Evolutionary conservation across 2,797 vertebrate species (phyloP), one percentile per base, ranked within the genome.

Genomic region (Amniataba percoides): DNA sequence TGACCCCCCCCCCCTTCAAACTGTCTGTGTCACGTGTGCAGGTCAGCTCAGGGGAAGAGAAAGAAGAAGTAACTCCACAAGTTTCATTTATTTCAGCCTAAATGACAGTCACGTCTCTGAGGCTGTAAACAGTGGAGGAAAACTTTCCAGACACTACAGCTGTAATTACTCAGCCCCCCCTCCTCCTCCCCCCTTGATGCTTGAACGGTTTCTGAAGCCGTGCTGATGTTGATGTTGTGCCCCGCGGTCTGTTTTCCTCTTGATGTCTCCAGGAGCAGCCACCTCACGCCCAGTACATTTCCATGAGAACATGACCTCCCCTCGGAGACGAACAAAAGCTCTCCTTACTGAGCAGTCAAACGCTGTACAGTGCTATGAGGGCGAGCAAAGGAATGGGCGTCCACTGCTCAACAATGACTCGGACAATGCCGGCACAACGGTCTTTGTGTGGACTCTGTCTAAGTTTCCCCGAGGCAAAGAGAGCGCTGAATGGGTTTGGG

Each of bases 301-400:
- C 90, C 88, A 81, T 85, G 83, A 93, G 92, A 94, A 95, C 87
- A 76, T 80, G 74, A 90, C 85, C 89, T 90, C 81, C 83, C 72
- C 81, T 78, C 9, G 19, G 80, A 87, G 87, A 87, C 87, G 27
- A 84, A 91, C 90, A 94, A 91, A 92, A 85, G 81, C 77, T 81
- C 78, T 90, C 82, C 86, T 84, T 90, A 86, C 81, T 87, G 83
- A 91, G 77, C 51, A 77, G 73, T 74, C 75, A 53, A 67, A 88
- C 72, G 79, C 77, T 75, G 65, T 52, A 36, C 34, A 36, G 34
- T 36, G 27, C 27, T 31, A 48, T 36, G 63, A 64, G 78, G 59
- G 82, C 62, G 55, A 72, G 84, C 76, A 71, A 65, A 78, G 71
- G 88, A 86, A 82, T 82, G 83, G 85, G 87, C 82, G 81, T 91